phyloP scores from a whole-genome alignment of 2,113 vertebrate genomes.

The Serilophus lunatus region DNA sequence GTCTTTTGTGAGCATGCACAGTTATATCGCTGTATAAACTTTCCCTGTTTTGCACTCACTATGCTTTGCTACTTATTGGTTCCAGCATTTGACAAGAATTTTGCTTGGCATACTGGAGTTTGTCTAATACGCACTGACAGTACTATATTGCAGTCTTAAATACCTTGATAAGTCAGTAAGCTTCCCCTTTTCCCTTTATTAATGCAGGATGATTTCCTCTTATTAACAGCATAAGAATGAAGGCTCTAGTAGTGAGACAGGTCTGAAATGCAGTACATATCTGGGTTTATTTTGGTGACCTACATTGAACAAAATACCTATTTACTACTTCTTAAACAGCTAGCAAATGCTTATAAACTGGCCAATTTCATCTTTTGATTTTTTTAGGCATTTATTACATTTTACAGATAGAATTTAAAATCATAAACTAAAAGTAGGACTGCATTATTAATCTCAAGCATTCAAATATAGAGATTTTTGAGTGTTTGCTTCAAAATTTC shows the following conservation, averaged over 20 bases:
- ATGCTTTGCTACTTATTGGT: not conserved
- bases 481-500: not conserved
- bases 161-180: not conserved
- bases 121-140: not conserved
- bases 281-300: not conserved
- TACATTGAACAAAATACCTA: not conserved
- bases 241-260: not conserved
- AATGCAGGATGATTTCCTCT: not conserved
- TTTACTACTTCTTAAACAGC: not conserved
- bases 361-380: not conserved
- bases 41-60: not conserved
- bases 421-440: not conserved
- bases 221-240: not conserved
- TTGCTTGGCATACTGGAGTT: not conserved
- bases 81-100: not conserved
- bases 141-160: not conserved
- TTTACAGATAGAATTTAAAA: not conserved
- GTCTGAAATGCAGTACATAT: not conserved
- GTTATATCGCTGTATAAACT: not conserved
- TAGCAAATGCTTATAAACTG: not conserved
- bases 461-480: not conserved
- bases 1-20: not conserved
- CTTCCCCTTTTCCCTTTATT: not conserved
- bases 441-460: not conserved
- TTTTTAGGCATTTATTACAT: not conserved